phyloP scores from a whole-genome alignment of 2,113 vertebrate species.

The Abramis brama region DNA sequence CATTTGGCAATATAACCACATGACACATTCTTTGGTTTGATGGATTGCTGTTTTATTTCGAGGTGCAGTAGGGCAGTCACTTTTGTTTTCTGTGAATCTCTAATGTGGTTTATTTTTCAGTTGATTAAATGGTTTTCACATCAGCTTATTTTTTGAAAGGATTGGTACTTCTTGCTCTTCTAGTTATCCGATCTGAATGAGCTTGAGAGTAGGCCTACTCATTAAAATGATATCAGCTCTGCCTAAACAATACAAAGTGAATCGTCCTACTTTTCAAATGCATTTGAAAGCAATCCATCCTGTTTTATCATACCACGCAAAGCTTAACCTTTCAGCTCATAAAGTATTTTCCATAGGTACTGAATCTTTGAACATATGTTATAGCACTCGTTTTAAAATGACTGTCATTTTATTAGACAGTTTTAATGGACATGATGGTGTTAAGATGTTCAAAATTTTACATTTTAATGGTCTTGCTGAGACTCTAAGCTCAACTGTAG shows the following conservation, averaged over 20 bases:
- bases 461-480: too few species aligned
- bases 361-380: constrained; percentile 15
- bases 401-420: constrained; percentile 9
- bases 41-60: constrained; percentile 11
- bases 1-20: background rate
- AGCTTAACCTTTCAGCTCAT: background rate
- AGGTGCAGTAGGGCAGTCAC: background rate
- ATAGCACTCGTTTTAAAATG: constrained; percentile 5
- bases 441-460: background rate
- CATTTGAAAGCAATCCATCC: constrained; percentile 18
- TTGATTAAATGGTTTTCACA: background rate
- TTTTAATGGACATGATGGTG: background rate
- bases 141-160: background rate
- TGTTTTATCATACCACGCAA: background rate
- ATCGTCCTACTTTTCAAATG: constrained; percentile 5
- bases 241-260: constrained; percentile 30
- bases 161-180: constrained; percentile 12
- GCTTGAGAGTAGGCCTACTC: background rate
- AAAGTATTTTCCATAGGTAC: background rate
- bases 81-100: constrained; percentile 4
- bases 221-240: constrained; percentile 38
- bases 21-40: constrained; percentile 17
- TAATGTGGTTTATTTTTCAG: constrained; percentile 7
- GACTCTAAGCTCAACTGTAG: background rate
- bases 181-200: constrained; percentile 33